These are phyloP conservation scores for Motacilla alba DNA, from an alignment of 2,113 vertebrate genomes.

Conservation along the genomic window DNA sequence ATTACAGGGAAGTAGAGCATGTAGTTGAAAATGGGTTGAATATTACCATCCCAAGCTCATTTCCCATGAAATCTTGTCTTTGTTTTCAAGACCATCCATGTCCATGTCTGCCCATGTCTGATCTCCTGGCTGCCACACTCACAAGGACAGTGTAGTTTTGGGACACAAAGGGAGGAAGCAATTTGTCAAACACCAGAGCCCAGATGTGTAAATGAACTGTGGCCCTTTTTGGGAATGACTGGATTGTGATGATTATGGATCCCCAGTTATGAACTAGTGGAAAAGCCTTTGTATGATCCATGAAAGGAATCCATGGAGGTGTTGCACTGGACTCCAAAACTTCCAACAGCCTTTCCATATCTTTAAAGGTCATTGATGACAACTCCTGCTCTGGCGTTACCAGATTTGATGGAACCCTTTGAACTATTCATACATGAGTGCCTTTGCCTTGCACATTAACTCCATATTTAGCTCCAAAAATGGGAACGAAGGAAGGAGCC, in stretches of 20 bases:
- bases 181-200: background rate
- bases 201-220: background rate
- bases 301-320: background rate
- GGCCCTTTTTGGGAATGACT: background rate
- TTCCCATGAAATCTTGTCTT: background rate
- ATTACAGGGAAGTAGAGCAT: background rate
- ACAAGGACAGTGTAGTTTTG: background rate
- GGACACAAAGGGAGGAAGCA: background rate
- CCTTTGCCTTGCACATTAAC: background rate
- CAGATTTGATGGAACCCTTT: background rate
- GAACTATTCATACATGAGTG: background rate
- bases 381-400: background rate
- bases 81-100: background rate
- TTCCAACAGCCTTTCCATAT: background rate
- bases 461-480: background rate
- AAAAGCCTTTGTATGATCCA: background rate
- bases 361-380: background rate
- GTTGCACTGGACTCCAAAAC: background rate
- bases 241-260: background rate
- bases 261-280: background rate
- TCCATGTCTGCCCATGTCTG: background rate
- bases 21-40: background rate
- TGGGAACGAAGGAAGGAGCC: background rate
- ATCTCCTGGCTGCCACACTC: background rate
- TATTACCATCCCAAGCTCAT: background rate